These are phyloP conservation scores for Erpobdella octoculata DNA, from an alignment of 2,888 invertebrate species.

Conservation along the genomic window DNA sequence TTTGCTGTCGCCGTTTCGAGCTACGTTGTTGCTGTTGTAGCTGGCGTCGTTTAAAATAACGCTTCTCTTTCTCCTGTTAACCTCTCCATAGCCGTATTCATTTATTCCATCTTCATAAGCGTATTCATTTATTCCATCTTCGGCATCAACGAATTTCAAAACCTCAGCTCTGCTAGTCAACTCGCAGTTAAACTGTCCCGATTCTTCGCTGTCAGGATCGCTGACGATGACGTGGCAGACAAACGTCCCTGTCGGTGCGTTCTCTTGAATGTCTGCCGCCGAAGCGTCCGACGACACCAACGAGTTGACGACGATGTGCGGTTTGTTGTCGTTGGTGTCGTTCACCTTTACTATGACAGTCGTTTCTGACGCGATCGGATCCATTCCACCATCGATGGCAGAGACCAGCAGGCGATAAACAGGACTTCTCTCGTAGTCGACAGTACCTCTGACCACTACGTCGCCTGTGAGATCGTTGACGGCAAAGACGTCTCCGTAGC, in stretches of 20 bases:
- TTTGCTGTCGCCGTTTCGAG: neutral
- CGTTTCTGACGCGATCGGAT: slow-evolving; percentile 34
- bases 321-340: slow-evolving; percentile 37
- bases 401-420: slow-evolving; percentile 35
- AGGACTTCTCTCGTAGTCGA: slow-evolving; percentile 36
- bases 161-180: neutral
- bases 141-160: too few relatives aligned
- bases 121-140: neutral
- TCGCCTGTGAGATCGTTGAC: slow-evolving; percentile 36
- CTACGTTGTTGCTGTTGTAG: neutral
- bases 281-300: slow-evolving; percentile 30
- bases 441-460: slow-evolving; percentile 32
- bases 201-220: slow-evolving; percentile 33
- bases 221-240: slow-evolving; percentile 34
- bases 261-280: slow-evolving; percentile 29
- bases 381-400: slow-evolving; percentile 35
- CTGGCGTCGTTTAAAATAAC: neutral
- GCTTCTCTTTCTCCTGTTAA: slow-evolving; percentile 1
- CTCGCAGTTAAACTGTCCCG: slow-evolving; percentile 21
- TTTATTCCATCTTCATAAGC: slow-evolving; percentile 1
- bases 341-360: slow-evolving; percentile 35
- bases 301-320: slow-evolving; percentile 36
- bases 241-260: slow-evolving; percentile 30
- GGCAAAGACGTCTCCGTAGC: slow-evolving; percentile 34
- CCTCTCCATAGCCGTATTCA: neutral